These are phyloP conservation scores for Atherinosoma microstoma DNA, from an alignment of 2,797 vertebrate species.

Conservation along the genomic window DNA sequence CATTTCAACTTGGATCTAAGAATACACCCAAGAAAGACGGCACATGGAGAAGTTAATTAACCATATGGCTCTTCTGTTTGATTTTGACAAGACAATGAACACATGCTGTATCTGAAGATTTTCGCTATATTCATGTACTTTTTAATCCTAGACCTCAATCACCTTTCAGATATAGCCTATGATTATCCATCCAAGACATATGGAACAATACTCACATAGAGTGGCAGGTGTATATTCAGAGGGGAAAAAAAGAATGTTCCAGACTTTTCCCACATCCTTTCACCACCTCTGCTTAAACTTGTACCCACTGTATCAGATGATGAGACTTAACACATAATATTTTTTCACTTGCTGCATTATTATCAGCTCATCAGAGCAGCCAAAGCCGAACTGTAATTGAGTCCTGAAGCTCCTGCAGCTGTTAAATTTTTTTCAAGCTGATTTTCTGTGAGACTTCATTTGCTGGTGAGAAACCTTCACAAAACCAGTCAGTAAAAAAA, in stretches of 20 bases:
- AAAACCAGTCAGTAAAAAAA: slow-evolving; percentile 19
- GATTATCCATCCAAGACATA: not conserved
- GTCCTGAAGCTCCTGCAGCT: slow-evolving; percentile 39
- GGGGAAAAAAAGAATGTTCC: not conserved
- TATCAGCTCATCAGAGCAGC: slow-evolving; percentile 42
- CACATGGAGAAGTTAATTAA: slow-evolving; percentile 18
- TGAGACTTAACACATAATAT: slow-evolving; percentile 23
- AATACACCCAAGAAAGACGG: not conserved
- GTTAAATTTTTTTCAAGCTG: slow-evolving; percentile 7
- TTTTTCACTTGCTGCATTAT: slow-evolving; percentile 29
- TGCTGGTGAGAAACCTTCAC: slow-evolving; percentile 21
- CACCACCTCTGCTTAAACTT: slow-evolving; percentile 26
- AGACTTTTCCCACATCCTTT: not conserved
- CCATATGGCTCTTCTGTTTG: slow-evolving; percentile 6
- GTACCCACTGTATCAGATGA: slow-evolving; percentile 26
- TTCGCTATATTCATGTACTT: not conserved
- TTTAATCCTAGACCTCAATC: slow-evolving; percentile 1
- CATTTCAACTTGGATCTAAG: not conserved
- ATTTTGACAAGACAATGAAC: slow-evolving; percentile 13
- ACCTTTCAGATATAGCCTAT: not conserved
- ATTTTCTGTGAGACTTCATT: slow-evolving; percentile 3
- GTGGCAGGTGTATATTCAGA: not conserved
- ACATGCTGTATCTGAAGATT: not conserved
- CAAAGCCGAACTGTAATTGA: slow-evolving; percentile 39
- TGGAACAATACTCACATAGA: not conserved